Evolutionary conservation across 2,888 invertebrate genomes (phyloP).

Genomic region (Apotomis betuletana): DNA sequence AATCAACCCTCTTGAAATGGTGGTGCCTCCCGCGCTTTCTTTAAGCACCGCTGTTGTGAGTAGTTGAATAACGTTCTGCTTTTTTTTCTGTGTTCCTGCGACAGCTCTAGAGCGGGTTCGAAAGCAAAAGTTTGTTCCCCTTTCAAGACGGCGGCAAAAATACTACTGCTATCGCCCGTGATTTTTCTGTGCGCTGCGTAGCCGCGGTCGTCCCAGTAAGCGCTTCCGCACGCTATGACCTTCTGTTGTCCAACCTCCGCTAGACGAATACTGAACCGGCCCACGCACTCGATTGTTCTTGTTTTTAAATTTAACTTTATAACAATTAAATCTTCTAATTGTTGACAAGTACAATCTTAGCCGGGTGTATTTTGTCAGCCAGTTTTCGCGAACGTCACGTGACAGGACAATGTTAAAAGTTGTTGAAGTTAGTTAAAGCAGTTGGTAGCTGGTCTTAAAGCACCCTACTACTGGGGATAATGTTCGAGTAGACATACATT

Average conservation of each 20-base stretch:
- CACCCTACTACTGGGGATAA: too few species aligned
- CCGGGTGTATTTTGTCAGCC: conserved; percentile 39
- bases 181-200: conserved; percentile 90
- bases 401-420: conserved; percentile 27
- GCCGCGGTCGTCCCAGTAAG: conserved; percentile 71
- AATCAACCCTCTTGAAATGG: conserved; percentile 84
- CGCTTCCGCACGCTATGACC: conserved; percentile 72
- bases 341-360: conserved; percentile 22
- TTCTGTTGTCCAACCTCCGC: conserved; percentile 61
- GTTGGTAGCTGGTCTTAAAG: too few species aligned
- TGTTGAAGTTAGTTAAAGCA: too few species aligned
- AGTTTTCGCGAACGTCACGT: conserved; percentile 13
- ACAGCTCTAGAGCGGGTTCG: conserved; percentile 84
- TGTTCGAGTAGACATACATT: not conserved
- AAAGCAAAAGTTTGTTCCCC: conserved; percentile 88
- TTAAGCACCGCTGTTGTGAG: conserved; percentile 54
- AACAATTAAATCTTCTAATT: not conserved
- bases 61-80: conserved; percentile 66
- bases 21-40: conserved; percentile 63
- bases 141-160: conserved; percentile 90
- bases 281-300: conserved; percentile 23
- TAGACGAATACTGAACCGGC: conserved; percentile 35
- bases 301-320: not conserved
- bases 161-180: conserved; percentile 89
- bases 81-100: conserved; percentile 78